Evolutionary conservation across 2,113 vertebrate genomes (phyloP).

Genomic region (Cichladusa arquata): DNA sequence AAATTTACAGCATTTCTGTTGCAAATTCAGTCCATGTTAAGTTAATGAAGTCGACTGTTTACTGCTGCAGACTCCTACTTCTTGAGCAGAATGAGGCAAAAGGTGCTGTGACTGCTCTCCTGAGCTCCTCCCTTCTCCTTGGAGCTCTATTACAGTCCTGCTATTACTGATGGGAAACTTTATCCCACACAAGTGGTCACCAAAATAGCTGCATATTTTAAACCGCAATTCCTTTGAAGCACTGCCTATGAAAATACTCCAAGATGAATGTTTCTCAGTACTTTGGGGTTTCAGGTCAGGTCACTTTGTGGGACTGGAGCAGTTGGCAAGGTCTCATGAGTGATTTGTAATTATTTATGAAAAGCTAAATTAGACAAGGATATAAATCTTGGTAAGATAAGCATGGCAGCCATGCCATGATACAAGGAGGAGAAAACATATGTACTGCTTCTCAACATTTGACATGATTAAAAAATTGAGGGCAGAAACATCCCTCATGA

Average conservation of each 20-base stretch:
- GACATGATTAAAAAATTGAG: not conserved
- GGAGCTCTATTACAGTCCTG: constrained; percentile 47
- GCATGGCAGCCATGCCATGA: not conserved
- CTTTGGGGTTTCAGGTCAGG: constrained; percentile 55
- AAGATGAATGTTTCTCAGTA: constrained; percentile 67
- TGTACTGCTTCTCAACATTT: not conserved
- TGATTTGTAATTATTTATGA: constrained; percentile 60
- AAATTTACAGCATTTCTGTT: not conserved
- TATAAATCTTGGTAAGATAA: constrained; percentile 58
- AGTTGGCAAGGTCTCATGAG: constrained; percentile 66
- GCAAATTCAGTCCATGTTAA: not conserved
- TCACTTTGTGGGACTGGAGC: constrained; percentile 61
- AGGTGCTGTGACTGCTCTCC: not conserved
- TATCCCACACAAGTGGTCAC: constrained; percentile 77
- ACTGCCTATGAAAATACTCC: constrained; percentile 71
- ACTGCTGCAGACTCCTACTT: not conserved
- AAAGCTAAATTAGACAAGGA: constrained; percentile 56
- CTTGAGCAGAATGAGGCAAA: not conserved
- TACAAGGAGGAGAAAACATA: not conserved
- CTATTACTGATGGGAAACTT: constrained; percentile 71
- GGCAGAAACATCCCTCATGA: not conserved
- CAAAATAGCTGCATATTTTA: constrained; percentile 77
- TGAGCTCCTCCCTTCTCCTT: constrained; percentile 9
- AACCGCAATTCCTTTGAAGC: constrained; percentile 73
- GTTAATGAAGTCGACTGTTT: not conserved